phyloP scores from a whole-genome alignment of 2,797 vertebrate species.

The Chlorospingus flavigularis region DNA sequence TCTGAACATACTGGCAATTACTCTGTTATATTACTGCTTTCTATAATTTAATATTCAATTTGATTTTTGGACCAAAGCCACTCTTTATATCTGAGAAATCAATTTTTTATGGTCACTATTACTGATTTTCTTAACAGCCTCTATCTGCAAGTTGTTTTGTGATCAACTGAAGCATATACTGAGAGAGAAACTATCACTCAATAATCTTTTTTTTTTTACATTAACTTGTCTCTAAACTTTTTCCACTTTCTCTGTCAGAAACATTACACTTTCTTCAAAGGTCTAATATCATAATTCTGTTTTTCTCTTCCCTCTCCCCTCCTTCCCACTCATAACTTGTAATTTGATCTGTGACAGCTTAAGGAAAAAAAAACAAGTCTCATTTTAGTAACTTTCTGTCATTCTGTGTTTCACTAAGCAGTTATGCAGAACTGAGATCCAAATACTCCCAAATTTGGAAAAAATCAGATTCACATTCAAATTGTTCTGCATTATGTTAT shows the following conservation, averaged over 20 bases:
- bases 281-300: neutral
- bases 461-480: neutral
- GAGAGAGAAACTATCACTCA: neutral
- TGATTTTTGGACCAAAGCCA: neutral
- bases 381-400: constrained; percentile 14
- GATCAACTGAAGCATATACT: neutral
- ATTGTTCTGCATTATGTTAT: neutral
- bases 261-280: neutral
- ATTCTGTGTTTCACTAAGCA: neutral
- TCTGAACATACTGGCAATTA: neutral
- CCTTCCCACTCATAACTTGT: constrained; percentile 20
- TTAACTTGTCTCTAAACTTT: neutral
- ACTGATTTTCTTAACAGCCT: neutral
- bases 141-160: neutral
- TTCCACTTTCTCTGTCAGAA: neutral
- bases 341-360: constrained; percentile 14
- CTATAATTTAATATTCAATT: constrained; percentile 37
- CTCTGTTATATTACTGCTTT: neutral
- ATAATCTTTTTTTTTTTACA: neutral
- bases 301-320: constrained; percentile 6
- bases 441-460: neutral
- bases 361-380: neutral
- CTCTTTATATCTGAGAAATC: neutral
- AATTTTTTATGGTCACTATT: neutral
- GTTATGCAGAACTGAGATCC: neutral